Evolutionary conservation across 2,888 invertebrate genomes (phyloP).

Genomic region (Adela reaumurella): DNA sequence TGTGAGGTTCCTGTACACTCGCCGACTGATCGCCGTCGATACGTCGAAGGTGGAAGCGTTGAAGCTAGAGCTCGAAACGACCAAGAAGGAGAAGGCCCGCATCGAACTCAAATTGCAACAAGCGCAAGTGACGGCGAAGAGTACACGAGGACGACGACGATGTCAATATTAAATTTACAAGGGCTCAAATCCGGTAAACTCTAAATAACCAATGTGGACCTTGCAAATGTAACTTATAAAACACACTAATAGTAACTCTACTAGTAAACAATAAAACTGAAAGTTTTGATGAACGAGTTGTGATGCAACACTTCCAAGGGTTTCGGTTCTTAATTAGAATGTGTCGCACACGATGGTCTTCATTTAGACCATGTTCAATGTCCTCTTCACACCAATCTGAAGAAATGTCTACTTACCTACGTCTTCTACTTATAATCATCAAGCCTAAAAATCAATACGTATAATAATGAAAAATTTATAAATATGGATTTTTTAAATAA

Average conservation of each 20-base stretch:
- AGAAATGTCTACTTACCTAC: too few relatives aligned
- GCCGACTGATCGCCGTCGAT: slow-evolving; percentile 71
- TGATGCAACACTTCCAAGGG: too few relatives aligned
- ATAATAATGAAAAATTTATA: too few relatives aligned
- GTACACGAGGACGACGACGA: slow-evolving; percentile 19
- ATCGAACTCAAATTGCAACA: slow-evolving; percentile 60
- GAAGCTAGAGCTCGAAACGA: slow-evolving; percentile 56
- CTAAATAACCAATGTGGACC: slow-evolving; percentile 9
- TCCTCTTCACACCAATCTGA: too few relatives aligned
- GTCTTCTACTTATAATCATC: too few relatives aligned
- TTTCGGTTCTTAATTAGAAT: too few relatives aligned
- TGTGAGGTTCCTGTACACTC: slow-evolving; percentile 76
- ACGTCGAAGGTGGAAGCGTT: slow-evolving; percentile 70
- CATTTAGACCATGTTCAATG: too few relatives aligned
- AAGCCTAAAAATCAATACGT: too few relatives aligned
- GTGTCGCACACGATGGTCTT: too few relatives aligned
- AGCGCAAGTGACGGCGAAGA: slow-evolving; percentile 30
- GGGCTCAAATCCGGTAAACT: slow-evolving; percentile 23
- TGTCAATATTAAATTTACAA: slow-evolving; percentile 25
- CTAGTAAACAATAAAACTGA: too few relatives aligned
- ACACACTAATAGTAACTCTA: slow-evolving; percentile 63
- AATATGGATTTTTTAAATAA: too few relatives aligned
- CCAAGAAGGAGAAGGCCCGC: slow-evolving; percentile 54
- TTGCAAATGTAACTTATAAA: slow-evolving; percentile 50
- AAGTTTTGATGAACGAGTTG: too few relatives aligned